Evolutionary conservation across 2,113 vertebrate genomes (phyloP).

Genomic region (Sigmodon hispidus): DNA sequence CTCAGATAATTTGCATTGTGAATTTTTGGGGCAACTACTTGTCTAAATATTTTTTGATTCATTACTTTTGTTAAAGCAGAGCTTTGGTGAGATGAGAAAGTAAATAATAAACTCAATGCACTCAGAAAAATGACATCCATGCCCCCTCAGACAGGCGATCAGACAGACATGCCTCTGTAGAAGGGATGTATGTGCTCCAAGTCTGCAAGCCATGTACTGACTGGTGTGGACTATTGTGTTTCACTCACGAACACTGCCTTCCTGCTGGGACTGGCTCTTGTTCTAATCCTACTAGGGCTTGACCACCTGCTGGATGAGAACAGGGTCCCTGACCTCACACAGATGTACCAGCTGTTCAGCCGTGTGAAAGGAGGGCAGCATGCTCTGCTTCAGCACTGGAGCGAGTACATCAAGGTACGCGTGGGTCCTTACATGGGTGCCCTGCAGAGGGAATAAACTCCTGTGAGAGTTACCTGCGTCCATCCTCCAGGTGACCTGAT

Average conservation of each 20-base stretch:
- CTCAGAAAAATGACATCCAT: neutral
- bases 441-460: neutral
- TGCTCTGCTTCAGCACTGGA: slow-evolving; percentile 89
- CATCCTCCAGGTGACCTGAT: accelerated
- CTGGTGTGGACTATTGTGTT: no score
- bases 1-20: neutral
- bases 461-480: neutral
- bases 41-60: neutral
- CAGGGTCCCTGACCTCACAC: slow-evolving; percentile 87
- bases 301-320: slow-evolving; percentile 89
- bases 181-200: accelerated
- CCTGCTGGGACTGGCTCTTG: neutral
- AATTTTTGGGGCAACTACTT: neutral
- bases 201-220: neutral
- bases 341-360: slow-evolving; percentile 90
- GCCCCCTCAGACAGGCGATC: no score
- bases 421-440: accelerated
- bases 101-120: neutral
- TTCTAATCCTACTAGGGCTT: slow-evolving; percentile 82
- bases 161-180: neutral
- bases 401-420: slow-evolving; percentile 89
- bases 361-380: slow-evolving; percentile 88
- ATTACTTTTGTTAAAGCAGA: neutral
- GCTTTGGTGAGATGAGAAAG: neutral
- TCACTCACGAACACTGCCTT: accelerated